phyloP scores from a whole-genome alignment of 1,140 invertebrate genomes.

The Trinorchestia longiramus region DNA sequence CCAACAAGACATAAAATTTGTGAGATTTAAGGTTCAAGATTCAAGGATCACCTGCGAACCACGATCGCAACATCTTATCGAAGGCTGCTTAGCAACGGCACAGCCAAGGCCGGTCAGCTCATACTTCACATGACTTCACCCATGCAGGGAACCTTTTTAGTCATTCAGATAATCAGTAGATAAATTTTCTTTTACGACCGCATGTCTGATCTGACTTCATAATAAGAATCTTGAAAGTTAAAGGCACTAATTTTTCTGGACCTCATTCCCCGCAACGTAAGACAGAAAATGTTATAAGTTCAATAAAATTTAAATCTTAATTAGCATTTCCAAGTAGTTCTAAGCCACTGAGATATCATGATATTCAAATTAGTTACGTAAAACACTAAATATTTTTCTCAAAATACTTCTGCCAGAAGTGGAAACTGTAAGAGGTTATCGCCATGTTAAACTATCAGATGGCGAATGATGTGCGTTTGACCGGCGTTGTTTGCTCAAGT shows the following conservation, averaged over 20 bases:
- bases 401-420: not conserved
- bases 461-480: not conserved
- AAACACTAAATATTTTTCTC: not conserved
- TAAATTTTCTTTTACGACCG: not conserved
- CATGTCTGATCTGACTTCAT: constrained; percentile 38
- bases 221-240: not conserved
- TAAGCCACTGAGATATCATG: not conserved
- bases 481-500: too few relatives aligned
- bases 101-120: not conserved
- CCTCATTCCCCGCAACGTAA: not conserved
- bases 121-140: constrained; percentile 20
- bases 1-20: not conserved
- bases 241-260: not conserved
- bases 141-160: not conserved
- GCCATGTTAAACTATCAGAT: not conserved
- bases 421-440: not conserved
- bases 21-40: not conserved
- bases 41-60: not conserved
- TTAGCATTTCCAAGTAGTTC: not conserved
- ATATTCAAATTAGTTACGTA: not conserved
- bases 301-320: not conserved
- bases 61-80: not conserved
- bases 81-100: not conserved
- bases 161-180: not conserved
- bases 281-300: not conserved